These are phyloP conservation scores for Eilema sororculum DNA, from an alignment of 2,888 invertebrate species.

Conservation along the genomic window DNA sequence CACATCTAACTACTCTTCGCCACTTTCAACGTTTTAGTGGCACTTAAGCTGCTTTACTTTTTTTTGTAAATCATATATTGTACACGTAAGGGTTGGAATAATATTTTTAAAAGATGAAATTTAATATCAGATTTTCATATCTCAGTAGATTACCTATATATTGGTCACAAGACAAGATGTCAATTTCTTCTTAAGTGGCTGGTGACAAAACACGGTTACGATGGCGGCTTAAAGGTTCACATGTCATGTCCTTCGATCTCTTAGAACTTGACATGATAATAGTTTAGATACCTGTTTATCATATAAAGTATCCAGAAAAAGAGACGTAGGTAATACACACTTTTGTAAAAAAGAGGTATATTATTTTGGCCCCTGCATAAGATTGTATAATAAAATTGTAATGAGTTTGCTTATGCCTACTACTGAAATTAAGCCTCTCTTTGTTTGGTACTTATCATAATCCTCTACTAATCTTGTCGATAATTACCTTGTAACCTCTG, in stretches of 20 bases:
- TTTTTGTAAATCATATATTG: too few relatives aligned
- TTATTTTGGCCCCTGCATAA: neutral
- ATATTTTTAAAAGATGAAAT: too few relatives aligned
- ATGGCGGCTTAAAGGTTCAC: too few relatives aligned
- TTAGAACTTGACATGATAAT: neutral
- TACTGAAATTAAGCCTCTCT: neutral
- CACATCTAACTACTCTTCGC: too few relatives aligned
- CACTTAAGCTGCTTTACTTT: too few relatives aligned
- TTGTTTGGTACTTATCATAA: conserved; percentile 4
- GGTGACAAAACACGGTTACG: too few relatives aligned
- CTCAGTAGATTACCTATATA: neutral
- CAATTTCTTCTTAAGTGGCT: too few relatives aligned
- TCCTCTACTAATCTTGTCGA: neutral
- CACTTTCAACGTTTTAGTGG: too few relatives aligned
- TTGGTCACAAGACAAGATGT: too few relatives aligned
- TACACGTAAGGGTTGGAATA: too few relatives aligned
- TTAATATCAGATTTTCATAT: neutral
- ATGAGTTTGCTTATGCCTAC: neutral
- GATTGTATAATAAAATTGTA: neutral
- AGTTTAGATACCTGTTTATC: too few relatives aligned
- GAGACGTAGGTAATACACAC: neutral
- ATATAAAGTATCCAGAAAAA: too few relatives aligned
- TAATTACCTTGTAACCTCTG: neutral
- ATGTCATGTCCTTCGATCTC: neutral
- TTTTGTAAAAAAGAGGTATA: neutral